Evolutionary conservation across 2,888 invertebrate species (phyloP).

Genomic region (Ecliptopera silaceata): DNA sequence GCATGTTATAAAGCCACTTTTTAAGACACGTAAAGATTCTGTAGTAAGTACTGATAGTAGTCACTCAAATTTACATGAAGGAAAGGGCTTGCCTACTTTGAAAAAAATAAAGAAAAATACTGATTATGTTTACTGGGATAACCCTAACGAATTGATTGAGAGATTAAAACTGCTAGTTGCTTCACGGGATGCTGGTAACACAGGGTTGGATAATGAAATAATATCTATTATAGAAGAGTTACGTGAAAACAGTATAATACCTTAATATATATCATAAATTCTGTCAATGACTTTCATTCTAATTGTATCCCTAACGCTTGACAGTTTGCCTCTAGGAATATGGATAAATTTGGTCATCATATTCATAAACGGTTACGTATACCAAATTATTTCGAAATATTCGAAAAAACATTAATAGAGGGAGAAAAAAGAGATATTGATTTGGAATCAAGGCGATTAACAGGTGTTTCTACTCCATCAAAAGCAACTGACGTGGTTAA

Average conservation of each 20-base stretch:
- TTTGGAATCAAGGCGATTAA: not conserved
- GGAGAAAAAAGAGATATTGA: not conserved
- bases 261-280: conserved; percentile 7
- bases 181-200: conserved; percentile 31
- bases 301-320: not conserved
- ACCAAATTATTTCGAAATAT: too few species aligned
- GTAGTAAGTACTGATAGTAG: too few species aligned
- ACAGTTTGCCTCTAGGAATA: too few species aligned
- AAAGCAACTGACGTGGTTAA: not conserved
- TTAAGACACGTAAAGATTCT: not conserved
- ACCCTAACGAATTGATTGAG: conserved; percentile 5
- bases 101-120: not conserved
- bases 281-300: not conserved
- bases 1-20: not conserved
- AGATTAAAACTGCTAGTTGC: conserved; percentile 34
- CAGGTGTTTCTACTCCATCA: not conserved
- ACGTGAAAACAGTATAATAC: conserved; percentile 12
- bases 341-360: too few species aligned
- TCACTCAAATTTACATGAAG: not conserved
- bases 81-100: not conserved
- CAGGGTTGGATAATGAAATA: conserved; percentile 40
- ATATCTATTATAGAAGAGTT: conserved; percentile 43
- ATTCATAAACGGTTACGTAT: too few species aligned
- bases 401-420: too few species aligned
- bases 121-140: not conserved